phyloP scores from a whole-genome alignment of 2,888 invertebrate genomes.

The Apodemia duryi region DNA sequence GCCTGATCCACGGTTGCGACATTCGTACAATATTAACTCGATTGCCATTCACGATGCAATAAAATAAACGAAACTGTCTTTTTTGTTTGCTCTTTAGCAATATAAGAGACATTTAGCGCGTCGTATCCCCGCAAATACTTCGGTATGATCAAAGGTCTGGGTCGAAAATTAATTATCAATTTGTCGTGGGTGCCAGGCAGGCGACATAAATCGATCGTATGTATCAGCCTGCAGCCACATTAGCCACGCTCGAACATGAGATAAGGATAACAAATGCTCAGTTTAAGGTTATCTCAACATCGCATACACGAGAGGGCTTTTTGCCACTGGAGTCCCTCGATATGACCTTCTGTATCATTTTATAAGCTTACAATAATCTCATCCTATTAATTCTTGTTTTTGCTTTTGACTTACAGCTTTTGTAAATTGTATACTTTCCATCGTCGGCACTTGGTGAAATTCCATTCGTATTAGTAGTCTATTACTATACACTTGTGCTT shows the following conservation, averaged over 20 bases:
- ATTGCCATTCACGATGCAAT: conserved; percentile 21
- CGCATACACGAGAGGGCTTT: conserved; percentile 77
- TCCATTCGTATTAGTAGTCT: no score
- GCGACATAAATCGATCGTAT: conserved; percentile 77
- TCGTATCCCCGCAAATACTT: conserved; percentile 59
- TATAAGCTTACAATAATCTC: conserved; percentile 20
- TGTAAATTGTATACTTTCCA: not conserved
- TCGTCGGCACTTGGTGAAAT: not conserved
- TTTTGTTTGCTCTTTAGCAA: conserved; percentile 45
- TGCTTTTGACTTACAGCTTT: not conserved
- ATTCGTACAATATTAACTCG: conserved; percentile 17
- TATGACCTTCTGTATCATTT: conserved; percentile 50
- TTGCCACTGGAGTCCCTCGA: conserved; percentile 70
- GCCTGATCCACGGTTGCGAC: conserved; percentile 21
- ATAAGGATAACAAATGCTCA: conserved; percentile 79
- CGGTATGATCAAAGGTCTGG: conserved; percentile 71
- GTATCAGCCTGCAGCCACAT: conserved; percentile 72
- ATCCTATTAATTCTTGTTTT: not conserved
- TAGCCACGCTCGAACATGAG: conserved; percentile 72
- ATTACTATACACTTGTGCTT: no score
- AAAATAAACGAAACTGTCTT: conserved; percentile 32
- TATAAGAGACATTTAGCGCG: conserved; percentile 48
- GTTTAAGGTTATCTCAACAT: conserved; percentile 77
- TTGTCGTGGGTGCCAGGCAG: conserved; percentile 73
- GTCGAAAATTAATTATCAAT: conserved; percentile 77